Base-by-base conservation (phyloP, 2,113 vertebrate genomes). In the Triplophysa tibetana region DNA sequence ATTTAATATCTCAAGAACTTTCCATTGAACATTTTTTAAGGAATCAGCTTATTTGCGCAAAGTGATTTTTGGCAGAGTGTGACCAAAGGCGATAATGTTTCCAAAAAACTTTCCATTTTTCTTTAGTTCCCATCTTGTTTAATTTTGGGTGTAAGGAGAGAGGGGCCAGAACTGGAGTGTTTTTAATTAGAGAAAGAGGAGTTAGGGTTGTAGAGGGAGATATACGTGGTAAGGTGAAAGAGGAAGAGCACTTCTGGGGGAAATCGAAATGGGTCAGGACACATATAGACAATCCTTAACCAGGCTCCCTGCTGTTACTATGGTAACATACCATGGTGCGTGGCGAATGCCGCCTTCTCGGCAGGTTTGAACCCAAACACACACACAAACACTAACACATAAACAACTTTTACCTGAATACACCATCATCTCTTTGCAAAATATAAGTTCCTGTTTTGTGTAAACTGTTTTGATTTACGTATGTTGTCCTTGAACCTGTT, bases 241-340 rank as follows among this genome's bases (percentile, higher is more conserved):
- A 91, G 86, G 90, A 86, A 87, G 89, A 91, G 89, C 88, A 89
- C 89, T 90, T 91, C 86, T 91, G 89, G 91, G 88, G 88, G 91
- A 89, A 91, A 92, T 89, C 87, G 90, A 93, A 93, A 92, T 92
- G 92, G 93, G 92, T 93, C 91, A 91, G 89, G 91, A 91, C 90
- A 90, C 88, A 90, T 90, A 90, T 86, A 90, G 88, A 91, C 86
- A 81, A 70, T 88, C 84, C 91, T 90, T 86, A 82, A 79, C 89
- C 87, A 84, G 89, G 89, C 81, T 89, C 89, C 85, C 85, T 87
- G 89, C 88, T 91, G 92, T 93, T 93, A 93, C 93, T 91, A 93
- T 93, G 92, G 93, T 90, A 92, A 93, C 93, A 52, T 81, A 88
- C 86, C 86, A 45, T 81, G 84, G 89, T 85, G 81, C 88, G 78